Conservation (phyloP, 1,140 invertebrate genomes). For the Drosophila parvula region DNA sequence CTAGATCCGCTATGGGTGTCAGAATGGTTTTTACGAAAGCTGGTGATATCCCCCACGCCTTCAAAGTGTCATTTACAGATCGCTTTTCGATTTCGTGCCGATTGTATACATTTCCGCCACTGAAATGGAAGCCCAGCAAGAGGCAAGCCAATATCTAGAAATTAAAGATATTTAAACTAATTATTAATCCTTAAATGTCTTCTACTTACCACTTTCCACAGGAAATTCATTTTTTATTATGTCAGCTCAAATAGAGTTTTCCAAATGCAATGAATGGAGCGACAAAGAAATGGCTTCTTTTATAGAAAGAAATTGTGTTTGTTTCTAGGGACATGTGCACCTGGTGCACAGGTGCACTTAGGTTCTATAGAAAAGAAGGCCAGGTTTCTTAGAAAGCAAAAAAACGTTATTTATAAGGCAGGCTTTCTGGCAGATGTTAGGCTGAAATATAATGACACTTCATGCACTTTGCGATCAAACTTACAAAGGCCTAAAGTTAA, state of each 20-base stretch:
- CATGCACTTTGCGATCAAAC: neutral
- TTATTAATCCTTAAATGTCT: neutral
- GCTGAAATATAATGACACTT: neutral
- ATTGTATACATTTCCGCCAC: neutral
- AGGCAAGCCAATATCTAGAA: constrained; percentile 5
- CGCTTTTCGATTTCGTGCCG: constrained; percentile 8
- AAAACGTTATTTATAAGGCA: neutral
- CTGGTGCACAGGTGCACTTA: constrained; percentile 4
- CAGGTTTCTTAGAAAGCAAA: neutral
- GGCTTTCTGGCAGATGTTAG: neutral
- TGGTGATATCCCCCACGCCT: neutral
- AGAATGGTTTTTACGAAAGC: neutral
- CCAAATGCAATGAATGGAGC: constrained; percentile 5
- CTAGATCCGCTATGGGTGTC: constrained; percentile 3
- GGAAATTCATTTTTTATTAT: neutral
- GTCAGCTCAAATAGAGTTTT: neutral
- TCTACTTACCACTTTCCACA: constrained; percentile 13
- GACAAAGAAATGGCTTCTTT: neutral
- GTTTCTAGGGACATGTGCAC: neutral
- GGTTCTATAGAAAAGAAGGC: neutral
- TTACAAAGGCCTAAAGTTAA: too few relatives aligned
- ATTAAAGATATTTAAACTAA: neutral
- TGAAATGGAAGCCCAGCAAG: neutral
- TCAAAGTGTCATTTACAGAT: neutral
- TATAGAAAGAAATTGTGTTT: constrained; percentile 2